Evolutionary conservation across 2,113 vertebrate species (phyloP), one percentile per base, ranked within the genome.

Genomic region (Oreochromis tanganicae): DNA sequence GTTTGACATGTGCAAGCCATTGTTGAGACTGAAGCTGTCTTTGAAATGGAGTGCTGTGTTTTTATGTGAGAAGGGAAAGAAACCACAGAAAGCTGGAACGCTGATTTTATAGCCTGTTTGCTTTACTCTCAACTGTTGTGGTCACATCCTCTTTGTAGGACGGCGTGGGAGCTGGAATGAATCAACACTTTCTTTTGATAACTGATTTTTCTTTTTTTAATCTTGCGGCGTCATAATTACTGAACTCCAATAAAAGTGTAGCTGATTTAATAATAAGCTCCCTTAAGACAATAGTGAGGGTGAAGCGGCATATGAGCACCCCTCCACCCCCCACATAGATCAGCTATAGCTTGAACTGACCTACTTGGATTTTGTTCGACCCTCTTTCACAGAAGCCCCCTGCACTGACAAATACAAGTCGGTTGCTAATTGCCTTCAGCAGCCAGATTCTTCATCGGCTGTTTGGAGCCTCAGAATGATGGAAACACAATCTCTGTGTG

Each of bases 1-100:
- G 14, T 82, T 61, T 29, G 92, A 90, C 96, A 96, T 95, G 94
- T 96, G 94, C 63, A 86, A 94, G 61, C 84, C 88, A 92, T 95
- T 92, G 92, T 93, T 90, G 88, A 83, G 92, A 87, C 82, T 7
- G 71, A 56, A 38, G 34, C 85, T 19, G 85, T 88, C 85, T 94
- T 93, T 94, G 91, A 93, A 92, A 94, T 41, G 41, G 61, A 87
- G 90, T 36, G 80, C 66, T 91, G 87, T 81, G 52, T 73, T 93
- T 95, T 95, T 92, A 95, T 92, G 83, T 73, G 88, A 80, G 75
- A 82, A 84, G 83, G 82, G 88, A 85, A 91, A 75, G 46, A 80
- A 43, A 90, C 79, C 87, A 6, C 84, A 91, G 83, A 90, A 55
- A 88, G 82, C 89, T 55, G 85, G 80, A 80, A 80, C 38, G n/a